Base-by-base conservation (phyloP, 2,113 vertebrate genomes). In the Craseonycteris thonglongyai region DNA sequence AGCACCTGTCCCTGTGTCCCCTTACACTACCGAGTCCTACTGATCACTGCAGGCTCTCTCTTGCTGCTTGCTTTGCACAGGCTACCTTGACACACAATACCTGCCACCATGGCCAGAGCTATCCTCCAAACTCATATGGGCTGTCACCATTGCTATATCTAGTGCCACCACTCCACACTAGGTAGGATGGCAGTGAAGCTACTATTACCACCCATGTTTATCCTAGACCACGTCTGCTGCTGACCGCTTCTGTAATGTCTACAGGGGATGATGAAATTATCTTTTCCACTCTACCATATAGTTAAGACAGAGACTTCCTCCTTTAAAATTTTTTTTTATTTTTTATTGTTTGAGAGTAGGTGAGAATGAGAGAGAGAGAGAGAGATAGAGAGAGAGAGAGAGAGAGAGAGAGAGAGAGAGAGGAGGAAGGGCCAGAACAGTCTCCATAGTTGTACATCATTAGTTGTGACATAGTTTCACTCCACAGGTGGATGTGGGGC, bases 251-350 rank as follows among this genome's bases (percentile, higher is more conserved):
- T 58, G 11, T 4, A 75, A 40, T 26, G 12, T 5, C 24, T 12
- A 8, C 3, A 63, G 16, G 16, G 5, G 7, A 15, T 28, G 4
- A 38, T 24, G 11, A 4, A 24, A 10, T 1, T 13, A 5, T 65
- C 6, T 45, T 40, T 72, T 78, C 4, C 19, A 54, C 33, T 54
- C 3, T 22, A 56, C 11, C 28, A 22, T 3, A 2, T 58, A 1
- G 2, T 47, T 30, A 35, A 4, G 1, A 19, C 19, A 59, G 59
- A 92, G 40, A 54, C 22, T 85, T 6, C 89, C 15, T 79, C 35
- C 0, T 59, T 71, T 19, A 66, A n/a, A n/a, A n/a, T n/a, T n/a
- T n/a, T n/a, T n/a, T n/a, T n/a, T n/a, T n/a, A n/a, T n/a, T n/a
- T n/a, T n/a, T n/a, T n/a, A n/a, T n/a, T n/a, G n/a, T n/a, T n/a